Base-by-base conservation (phyloP, 92 coral and sea anemone species). In the Phenganax marumi region DNA sequence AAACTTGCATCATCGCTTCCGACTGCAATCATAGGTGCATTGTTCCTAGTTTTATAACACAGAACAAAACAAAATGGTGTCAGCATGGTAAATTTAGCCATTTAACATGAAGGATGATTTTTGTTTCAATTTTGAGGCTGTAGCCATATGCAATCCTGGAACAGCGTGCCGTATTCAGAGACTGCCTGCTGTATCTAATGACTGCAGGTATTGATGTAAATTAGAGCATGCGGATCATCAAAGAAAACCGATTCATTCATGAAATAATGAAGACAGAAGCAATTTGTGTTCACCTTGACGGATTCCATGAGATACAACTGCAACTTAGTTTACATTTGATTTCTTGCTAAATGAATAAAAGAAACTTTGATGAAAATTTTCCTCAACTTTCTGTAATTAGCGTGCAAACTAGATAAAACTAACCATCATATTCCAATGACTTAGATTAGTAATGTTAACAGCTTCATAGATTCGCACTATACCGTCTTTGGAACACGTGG, bases 401-500 rank as follows among this genome's bases (percentile, higher is more conserved):
- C 77, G 8, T 69, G 33, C 4, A 10, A 12, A 52, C 2, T 17
- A 12, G 7, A 0, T 49, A 6, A 12, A 39, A 80, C 88, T 18
- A 43, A 93, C 97, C 91, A 88, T 91, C 16, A 95, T 76, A 47
- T 90, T 85, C 98, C 98, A 95, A 68, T 91, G 95, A 73, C 98
- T 85, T 54, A 95, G 91, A 64, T 95, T 95, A 90, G 93, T 92
- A 52, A 95, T 91, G 50, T 95, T 97, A 52, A 87, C 89, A 51
- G 98, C 98, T 79, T 95, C 98, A 77, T 95, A 95, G 25, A 95
- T 92, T 68, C 98, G 84, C 10, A 95, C 98, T 46, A 97, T 95
- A 0, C 98, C 98, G 90, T 95, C 98, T 87, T 95, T 95, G 62
- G 98, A 95, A 76, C 98, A 95, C 14, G 98, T 95, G 9, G 97